phyloP scores from a whole-genome alignment of 2,888 invertebrate genomes.

The Drosophila bunnanda region DNA sequence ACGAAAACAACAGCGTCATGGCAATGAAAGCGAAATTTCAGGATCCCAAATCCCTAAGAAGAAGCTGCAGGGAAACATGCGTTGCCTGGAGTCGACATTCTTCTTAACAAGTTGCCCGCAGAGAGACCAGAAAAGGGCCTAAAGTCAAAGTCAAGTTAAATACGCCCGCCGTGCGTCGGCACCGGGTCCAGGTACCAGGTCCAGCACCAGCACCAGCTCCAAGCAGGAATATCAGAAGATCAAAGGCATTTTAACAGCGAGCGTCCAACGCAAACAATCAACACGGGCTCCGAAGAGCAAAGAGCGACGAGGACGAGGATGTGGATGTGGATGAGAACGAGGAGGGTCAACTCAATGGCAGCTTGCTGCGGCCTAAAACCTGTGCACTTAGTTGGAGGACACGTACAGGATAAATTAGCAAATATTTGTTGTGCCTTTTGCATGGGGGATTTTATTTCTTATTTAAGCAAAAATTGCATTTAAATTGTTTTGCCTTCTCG shows the following conservation, averaged over 20 bases:
- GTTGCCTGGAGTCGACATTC: conserved; percentile 76
- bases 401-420: conserved; percentile 83
- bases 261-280: conserved; percentile 79
- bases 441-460: conserved; percentile 74
- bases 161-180: conserved; percentile 77
- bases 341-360: conserved; percentile 31
- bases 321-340: conserved; percentile 27
- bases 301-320: conserved; percentile 27
- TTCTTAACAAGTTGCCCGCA: conserved; percentile 74
- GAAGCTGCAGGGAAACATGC: conserved; percentile 60
- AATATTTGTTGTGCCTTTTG: conserved; percentile 74
- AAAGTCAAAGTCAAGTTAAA: conserved; percentile 72
- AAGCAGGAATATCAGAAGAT: conserved; percentile 79
- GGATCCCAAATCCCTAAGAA: conserved; percentile 10
- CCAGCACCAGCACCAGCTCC: conserved; percentile 37
- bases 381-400: conserved; percentile 80
- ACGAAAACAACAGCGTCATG: conserved; percentile 62
- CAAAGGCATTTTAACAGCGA: conserved; percentile 81
- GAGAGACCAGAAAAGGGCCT: conserved; percentile 67
- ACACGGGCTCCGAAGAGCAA: conserved; percentile 62
- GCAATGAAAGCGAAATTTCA: conserved; percentile 78
- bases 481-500: too few species aligned
- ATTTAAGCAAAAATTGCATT: conserved; percentile 81
- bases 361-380: conserved; percentile 53
- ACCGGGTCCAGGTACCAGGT: conserved; percentile 27